phyloP scores from a whole-genome alignment of 1,140 invertebrate species.

The Heterodera schachtii region DNA sequence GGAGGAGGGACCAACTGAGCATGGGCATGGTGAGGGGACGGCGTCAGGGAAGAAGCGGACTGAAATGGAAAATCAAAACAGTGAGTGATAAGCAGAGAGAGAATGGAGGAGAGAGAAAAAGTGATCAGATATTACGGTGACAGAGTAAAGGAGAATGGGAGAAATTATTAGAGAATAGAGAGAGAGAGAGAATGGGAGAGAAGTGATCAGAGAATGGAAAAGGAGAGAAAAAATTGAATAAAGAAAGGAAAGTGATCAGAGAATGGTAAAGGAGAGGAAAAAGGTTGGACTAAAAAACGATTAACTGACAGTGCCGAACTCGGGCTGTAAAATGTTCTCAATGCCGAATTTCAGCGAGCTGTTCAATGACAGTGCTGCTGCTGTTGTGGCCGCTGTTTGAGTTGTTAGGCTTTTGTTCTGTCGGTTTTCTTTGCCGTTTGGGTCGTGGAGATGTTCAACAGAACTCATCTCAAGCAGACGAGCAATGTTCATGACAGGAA shows the following conservation, averaged over 20 bases:
- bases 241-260: not conserved
- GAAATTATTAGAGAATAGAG: too few relatives aligned
- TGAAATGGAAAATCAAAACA: not conserved
- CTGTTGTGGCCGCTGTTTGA: not conserved
- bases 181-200: too few relatives aligned
- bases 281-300: not conserved
- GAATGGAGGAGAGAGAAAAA: too few relatives aligned
- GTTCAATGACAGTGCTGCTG: not conserved
- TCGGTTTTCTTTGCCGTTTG: not conserved
- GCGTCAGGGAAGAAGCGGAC: not conserved
- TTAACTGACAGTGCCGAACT: slow-evolving; percentile 45
- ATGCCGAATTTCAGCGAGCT: slow-evolving; percentile 47
- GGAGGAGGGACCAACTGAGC: not conserved
- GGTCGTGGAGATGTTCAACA: not conserved
- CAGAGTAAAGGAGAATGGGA: too few relatives aligned
- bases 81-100: too few relatives aligned
- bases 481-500: not conserved
- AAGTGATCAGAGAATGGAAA: too few relatives aligned
- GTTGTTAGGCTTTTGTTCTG: not conserved
- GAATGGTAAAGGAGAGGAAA: not conserved
- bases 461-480: not conserved
- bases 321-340: slow-evolving; percentile 49
- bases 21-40: not conserved
- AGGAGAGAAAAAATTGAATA: not conserved
- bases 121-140: too few relatives aligned